phyloP scores from a whole-genome alignment of 2,888 invertebrate genomes.

The Lucinisca nassula region DNA sequence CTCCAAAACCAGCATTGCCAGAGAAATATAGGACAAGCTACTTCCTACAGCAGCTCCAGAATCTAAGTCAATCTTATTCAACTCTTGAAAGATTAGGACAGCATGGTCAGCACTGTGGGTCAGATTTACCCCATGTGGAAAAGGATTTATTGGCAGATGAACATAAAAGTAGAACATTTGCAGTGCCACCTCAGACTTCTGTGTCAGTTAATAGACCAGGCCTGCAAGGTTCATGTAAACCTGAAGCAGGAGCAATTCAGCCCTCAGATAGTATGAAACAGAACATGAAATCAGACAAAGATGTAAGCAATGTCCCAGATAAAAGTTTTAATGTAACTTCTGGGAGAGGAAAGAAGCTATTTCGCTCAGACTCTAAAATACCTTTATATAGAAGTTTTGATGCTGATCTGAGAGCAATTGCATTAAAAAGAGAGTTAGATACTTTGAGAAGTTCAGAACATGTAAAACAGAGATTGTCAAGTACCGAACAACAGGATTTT shows the following conservation, averaged over 20 bases:
- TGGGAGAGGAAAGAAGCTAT: background rate
- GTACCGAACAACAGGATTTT: background rate
- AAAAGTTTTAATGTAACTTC: background rate
- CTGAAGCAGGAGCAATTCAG: too few relatives aligned
- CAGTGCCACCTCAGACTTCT: too few relatives aligned
- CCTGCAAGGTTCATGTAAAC: too few relatives aligned
- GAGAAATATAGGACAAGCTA: conserved; percentile 28
- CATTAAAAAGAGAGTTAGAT: conserved; percentile 55
- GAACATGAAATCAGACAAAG: too few relatives aligned
- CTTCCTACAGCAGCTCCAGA: conserved; percentile 18
- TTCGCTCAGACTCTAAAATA: background rate
- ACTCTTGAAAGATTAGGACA: background rate
- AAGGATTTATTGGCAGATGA: too few relatives aligned
- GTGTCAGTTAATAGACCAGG: too few relatives aligned
- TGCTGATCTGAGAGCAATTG: conserved; percentile 49
- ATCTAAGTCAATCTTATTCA: background rate
- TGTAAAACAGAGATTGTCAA: conserved; percentile 55
- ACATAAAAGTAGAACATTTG: too few relatives aligned
- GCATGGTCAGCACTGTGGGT: background rate
- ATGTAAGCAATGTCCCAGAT: background rate
- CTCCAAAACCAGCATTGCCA: conserved; percentile 50
- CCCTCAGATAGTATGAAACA: too few relatives aligned
- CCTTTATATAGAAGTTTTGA: conserved; percentile 52
- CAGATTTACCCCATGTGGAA: background rate
- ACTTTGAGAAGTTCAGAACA: conserved; percentile 56